Conservation (phyloP, 2,113 vertebrate genomes). For the Cichladusa arquata region DNA sequence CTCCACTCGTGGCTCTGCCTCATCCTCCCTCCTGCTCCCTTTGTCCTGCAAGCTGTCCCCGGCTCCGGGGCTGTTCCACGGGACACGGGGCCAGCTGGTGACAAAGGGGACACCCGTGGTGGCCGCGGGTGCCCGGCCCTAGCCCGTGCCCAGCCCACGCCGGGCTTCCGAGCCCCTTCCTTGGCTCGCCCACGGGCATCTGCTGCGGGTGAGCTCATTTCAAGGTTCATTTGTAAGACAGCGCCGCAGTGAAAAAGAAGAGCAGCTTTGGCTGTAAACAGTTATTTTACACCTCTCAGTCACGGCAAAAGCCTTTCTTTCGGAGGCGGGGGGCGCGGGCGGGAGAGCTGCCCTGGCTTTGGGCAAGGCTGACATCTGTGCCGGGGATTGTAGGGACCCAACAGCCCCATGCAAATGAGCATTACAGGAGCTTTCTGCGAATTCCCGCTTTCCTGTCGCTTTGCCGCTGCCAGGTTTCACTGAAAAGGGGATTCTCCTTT, state of each 20-base stretch:
- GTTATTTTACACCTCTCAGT: slow-evolving; percentile 55
- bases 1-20: neutral
- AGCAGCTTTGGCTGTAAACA: slow-evolving; percentile 34
- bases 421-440: slow-evolving; percentile 36
- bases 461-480: slow-evolving; percentile 41
- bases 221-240: slow-evolving; percentile 41
- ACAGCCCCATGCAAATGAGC: slow-evolving; percentile 55
- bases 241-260: neutral
- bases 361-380: slow-evolving; percentile 62
- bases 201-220: neutral
- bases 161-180: neutral
- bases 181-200: neutral
- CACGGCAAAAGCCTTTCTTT: slow-evolving; percentile 33
- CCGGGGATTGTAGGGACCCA: neutral
- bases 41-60: neutral
- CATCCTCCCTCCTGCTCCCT: neutral
- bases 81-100: accelerated
- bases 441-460: slow-evolving; percentile 8
- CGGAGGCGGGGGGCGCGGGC: neutral
- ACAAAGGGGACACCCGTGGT: accelerated
- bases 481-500: slow-evolving; percentile 55
- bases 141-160: neutral
- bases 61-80: neutral
- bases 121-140: neutral
- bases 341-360: neutral